A percentile compares a stretch with the other conserved stretches of the same genome.
Evolutionary conservation across 2,888 invertebrate genomes (phyloP).

Genomic region (Folsomia manolachei): DNA sequence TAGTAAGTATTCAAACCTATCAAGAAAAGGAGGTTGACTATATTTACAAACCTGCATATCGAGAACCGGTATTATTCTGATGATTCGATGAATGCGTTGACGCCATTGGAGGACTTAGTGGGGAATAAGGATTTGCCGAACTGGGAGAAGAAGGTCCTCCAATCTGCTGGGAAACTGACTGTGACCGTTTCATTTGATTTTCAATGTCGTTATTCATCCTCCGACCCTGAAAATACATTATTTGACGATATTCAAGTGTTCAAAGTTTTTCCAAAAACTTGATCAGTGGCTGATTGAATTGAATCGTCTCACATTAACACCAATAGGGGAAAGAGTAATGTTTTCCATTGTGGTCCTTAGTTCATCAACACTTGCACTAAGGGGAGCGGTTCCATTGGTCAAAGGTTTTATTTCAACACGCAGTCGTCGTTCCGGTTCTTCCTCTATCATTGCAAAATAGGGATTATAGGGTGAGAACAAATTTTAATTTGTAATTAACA

Average conservation of each 20-base stretch:
- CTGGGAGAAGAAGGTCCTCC: slow-evolving; percentile 53
- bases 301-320: slow-evolving; percentile 58
- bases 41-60: slow-evolving; percentile 49
- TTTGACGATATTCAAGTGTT: background rate
- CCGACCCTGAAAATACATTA: slow-evolving; percentile 56
- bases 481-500: background rate
- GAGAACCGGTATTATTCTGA: slow-evolving; percentile 40
- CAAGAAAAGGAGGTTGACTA: background rate
- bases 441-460: slow-evolving; percentile 57
- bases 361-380: slow-evolving; percentile 94
- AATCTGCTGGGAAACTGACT: slow-evolving; percentile 73
- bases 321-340: slow-evolving; percentile 70
- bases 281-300: slow-evolving; percentile 1
- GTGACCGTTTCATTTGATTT: slow-evolving; percentile 66
- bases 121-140: slow-evolving; percentile 47
- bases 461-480: background rate
- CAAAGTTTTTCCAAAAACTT: background rate
- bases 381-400: slow-evolving; percentile 81
- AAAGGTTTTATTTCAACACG: slow-evolving; percentile 93
- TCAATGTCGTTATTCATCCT: slow-evolving; percentile 70
- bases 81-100: slow-evolving; percentile 41
- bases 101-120: slow-evolving; percentile 46
- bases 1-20: background rate
- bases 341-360: slow-evolving; percentile 87
- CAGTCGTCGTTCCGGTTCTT: slow-evolving; percentile 82